These are phyloP conservation scores for Pempheris klunzingeri DNA, from an alignment of 2,797 vertebrate species.

Conservation along the genomic window DNA sequence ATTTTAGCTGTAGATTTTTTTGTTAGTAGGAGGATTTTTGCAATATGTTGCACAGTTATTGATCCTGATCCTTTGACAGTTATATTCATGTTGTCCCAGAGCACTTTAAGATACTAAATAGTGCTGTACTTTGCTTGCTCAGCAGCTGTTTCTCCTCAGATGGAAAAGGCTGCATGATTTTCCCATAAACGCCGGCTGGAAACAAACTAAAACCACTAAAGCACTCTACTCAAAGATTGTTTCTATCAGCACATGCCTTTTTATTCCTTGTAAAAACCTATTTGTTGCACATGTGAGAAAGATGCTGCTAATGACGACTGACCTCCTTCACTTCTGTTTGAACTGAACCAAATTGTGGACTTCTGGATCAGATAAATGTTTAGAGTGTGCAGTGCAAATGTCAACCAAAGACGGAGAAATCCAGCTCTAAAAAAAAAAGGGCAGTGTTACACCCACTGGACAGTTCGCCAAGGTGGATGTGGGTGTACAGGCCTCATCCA, in stretches of 20 bases:
- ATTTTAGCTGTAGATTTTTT: not conserved
- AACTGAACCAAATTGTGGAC: no score
- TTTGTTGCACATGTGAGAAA: no score
- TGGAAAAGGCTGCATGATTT: not conserved
- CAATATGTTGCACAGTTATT: not conserved
- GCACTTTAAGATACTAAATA: no score
- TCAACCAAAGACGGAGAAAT: not conserved
- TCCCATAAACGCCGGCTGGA: no score
- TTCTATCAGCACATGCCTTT: no score
- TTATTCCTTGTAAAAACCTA: no score
- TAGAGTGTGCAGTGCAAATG: not conserved
- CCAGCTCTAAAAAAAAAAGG: not conserved
- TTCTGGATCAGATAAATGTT: not conserved
- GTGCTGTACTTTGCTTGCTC: not conserved
- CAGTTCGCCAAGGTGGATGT: conserved; percentile 7
- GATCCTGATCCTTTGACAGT: not conserved
- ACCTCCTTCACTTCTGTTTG: not conserved
- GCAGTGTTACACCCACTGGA: conserved; percentile 22
- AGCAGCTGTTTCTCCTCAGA: not conserved
- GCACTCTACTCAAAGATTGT: no score
- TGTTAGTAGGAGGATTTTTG: not conserved
- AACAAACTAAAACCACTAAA: not conserved
- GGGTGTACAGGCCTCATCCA: not conserved
- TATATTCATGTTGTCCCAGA: not conserved
- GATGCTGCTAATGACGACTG: no score